Percentiles rank a stretch among this genome's conserved stretches.
Evolutionary conservation across 1,140 invertebrate genomes (phyloP).

Genomic region (Rhyacophila brunnea): DNA sequence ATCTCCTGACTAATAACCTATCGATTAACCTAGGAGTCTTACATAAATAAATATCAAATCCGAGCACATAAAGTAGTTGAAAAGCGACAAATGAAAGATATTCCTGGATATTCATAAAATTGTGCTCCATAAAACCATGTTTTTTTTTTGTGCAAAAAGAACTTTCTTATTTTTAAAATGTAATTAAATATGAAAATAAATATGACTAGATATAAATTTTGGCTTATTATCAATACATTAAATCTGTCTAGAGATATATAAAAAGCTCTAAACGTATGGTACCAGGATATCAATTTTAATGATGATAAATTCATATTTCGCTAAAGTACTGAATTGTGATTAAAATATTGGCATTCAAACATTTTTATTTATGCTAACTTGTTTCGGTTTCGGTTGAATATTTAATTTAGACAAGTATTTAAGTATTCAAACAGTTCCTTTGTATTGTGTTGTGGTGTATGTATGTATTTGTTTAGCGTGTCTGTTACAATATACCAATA

Average conservation of each 20-base stretch:
- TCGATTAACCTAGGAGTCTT: conserved; percentile 29
- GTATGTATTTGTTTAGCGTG: conserved; percentile 22
- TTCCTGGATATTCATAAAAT: conserved; percentile 27
- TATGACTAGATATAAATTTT: conserved; percentile 38
- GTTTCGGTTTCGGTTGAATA: background rate
- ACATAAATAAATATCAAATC: conserved; percentile 34
- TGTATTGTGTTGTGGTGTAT: conserved; percentile 15
- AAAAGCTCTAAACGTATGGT: conserved; percentile 37
- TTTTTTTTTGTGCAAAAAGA: conserved; percentile 27
- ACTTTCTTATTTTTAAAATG: conserved; percentile 30
- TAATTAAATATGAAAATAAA: conserved; percentile 38
- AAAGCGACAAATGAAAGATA: conserved; percentile 31
- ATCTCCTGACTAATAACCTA: conserved; percentile 20
- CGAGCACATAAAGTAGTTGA: conserved; percentile 22
- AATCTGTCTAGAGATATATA: conserved; percentile 37
- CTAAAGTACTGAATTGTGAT: conserved; percentile 23
- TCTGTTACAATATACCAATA: conserved; percentile 33
- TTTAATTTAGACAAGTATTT: background rate
- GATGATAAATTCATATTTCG: conserved; percentile 31
- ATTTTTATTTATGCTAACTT: conserved; percentile 28
- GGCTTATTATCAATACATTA: conserved; percentile 36
- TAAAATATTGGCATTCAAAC: conserved; percentile 28
- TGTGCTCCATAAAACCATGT: conserved; percentile 30
- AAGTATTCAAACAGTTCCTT: conserved; percentile 20
- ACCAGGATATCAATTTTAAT: conserved; percentile 32